Base-by-base conservation (phyloP, 23 tunicate genomes). In the Clavelina lepadiformis region DNA sequence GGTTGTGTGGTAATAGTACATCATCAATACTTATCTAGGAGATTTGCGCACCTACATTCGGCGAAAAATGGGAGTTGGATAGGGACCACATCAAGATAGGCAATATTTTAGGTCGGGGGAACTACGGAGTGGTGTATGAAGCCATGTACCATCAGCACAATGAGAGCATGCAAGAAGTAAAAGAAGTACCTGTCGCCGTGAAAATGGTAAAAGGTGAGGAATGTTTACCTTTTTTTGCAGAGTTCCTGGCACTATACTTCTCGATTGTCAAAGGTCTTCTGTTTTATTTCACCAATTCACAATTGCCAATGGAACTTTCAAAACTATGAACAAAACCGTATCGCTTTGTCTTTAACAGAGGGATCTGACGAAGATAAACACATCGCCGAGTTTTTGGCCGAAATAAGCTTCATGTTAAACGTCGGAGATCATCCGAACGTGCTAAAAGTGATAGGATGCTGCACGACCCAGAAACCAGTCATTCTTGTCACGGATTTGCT, bases 41-140 rank as follows among this genome's bases (percentile, higher is more conserved):
- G 22, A 6, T 51, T 35, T 78, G 72, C 47, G 30, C 38, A 49
- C 82, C 93, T 0, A 76, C 78, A 30, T 84, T 84, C 38, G 93
- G 93, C 4, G 74, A 76, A 15, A 47, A 69, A 84, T 70, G 83
- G 83, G 93, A 84, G 56, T 23, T 84, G 19, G 73, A 76, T 31
- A 41, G 83, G 34, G 46, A 70, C 26, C 51, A 69, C 27, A 24
- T 84, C 19, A 32, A 35, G 5, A 51, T 84, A 4, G 71, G 72
- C 20, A 65, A 76, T 13, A 55, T 84, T 13, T 35, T 84, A 15
- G 93, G 93, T 1, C 46, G 93, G 21, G 93, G 93, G 27, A 84
- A 84, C 56, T 84, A 70, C 54, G 93, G 93, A 3, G 67, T 84
- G 3, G 93, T 84, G 35, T 67, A 70, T 55, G 53, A 76, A 44